A percentile compares a stretch with the other conserved stretches of the same genome.
Conservation (phyloP, 2,888 invertebrate species). For the Eupithecia subfuscata region DNA sequence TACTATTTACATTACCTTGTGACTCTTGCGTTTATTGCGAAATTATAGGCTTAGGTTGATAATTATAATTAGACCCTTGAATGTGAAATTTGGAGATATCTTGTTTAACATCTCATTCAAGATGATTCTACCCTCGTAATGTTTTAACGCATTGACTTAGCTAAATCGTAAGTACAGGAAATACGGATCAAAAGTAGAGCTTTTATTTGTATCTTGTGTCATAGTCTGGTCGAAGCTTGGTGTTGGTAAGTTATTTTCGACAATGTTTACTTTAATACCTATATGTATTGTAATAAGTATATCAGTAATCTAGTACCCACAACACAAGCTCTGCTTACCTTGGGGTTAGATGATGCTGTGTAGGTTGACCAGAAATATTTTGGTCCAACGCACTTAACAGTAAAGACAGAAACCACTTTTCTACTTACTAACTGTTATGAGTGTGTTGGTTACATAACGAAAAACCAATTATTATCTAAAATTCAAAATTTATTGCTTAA, state of each 20-base stretch:
- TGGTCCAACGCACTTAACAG: neutral
- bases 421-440: neutral
- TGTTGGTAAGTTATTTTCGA: neutral
- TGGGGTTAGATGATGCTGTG: too few relatives aligned
- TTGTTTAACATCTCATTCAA: neutral
- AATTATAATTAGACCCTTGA: neutral
- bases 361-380: too few relatives aligned
- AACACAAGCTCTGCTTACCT: too few relatives aligned
- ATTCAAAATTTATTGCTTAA: neutral
- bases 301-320: too few relatives aligned
- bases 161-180: neutral
- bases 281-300: too few relatives aligned
- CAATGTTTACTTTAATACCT: neutral
- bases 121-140: neutral
- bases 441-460: neutral
- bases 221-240: neutral
- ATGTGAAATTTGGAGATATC: neutral
- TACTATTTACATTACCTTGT: slow-evolving; percentile 41
- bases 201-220: neutral
- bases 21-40: slow-evolving; percentile 5
- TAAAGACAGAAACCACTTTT: neutral
- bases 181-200: neutral
- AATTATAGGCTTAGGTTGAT: neutral
- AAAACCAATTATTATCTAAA: slow-evolving; percentile 2
- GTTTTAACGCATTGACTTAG: neutral